Base-by-base conservation (phyloP, 1,140 invertebrate species). In the Penaeus indicus region DNA sequence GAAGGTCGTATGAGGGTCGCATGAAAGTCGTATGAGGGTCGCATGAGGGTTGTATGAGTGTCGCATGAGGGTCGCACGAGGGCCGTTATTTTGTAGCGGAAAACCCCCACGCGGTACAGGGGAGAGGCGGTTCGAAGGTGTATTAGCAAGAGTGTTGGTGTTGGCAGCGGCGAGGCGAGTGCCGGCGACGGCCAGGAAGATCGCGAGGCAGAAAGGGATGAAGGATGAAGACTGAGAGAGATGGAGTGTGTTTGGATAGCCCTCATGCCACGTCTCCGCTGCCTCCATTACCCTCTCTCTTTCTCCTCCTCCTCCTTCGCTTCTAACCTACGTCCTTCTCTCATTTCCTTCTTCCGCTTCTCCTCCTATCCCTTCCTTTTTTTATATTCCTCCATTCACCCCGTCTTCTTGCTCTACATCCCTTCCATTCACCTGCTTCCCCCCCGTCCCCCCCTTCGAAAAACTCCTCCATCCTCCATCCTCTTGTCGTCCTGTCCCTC, bases 181-280 rank as follows among this genome's bases (percentile, higher is more conserved):
- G 54, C 11, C 54, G 54, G 54, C 54, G 54, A 54, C 54, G 54
- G 11, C 54, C 54, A 13, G 54, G 54, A 54, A 10, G 54, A 54
- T 11, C 54, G 21, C 38, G 22, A 69, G 25, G 54, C 38, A 62
- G 72, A 85, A 77, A 78, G 62, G 72, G 84, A 85, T 85, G 84
- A 85, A 63, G 84, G 84, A 85, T 85, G 84, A 78, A 85, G 84
- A 85, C 84, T 78, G 72, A 77, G 64, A 85, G 54, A 85, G 84
- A 85, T 63, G 61, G 72, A 85, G 84, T 61, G 61, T 85, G 84
- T 85, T 85, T 85, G 84, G n/a, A 85, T 85, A 85, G 72, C 60
- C 84, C 25, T 62, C 54, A 54, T 54, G 54, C 54, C 54, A 16
- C 54, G 54, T 25, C 72, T 75, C 72, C 27, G n/a, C 72, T 75